Conservation (phyloP, 2,113 vertebrate species). For the Nannobrachium achirus region DNA sequence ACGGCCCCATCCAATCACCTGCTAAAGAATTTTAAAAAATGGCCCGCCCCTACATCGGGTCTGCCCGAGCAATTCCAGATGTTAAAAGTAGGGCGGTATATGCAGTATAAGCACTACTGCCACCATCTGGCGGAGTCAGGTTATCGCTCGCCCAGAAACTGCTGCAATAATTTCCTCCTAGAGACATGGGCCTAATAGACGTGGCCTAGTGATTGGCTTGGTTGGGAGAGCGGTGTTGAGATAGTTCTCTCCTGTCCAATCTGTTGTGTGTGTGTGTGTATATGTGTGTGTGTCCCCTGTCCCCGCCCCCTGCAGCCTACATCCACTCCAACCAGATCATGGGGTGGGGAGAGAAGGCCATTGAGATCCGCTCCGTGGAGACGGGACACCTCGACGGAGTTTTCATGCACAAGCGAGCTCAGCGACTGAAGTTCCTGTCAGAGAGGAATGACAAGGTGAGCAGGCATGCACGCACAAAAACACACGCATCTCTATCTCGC, state of each 20-base stretch:
- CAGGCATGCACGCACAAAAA: background rate
- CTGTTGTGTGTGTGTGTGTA: constrained; percentile 12
- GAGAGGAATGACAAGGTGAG: constrained; percentile 99
- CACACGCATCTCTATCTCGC: background rate
- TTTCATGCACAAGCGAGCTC: constrained; percentile 99
- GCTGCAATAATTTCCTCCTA: constrained; percentile 81
- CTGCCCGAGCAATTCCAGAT: too few relatives aligned
- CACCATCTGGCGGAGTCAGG: too few relatives aligned
- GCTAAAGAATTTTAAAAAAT: too few relatives aligned
- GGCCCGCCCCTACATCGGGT: too few relatives aligned
- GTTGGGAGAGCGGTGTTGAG: constrained; percentile 54
- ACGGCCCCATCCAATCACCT: too few relatives aligned
- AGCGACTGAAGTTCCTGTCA: constrained; percentile 99
- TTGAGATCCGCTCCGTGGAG: constrained; percentile 99
- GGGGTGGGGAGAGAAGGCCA: constrained; percentile 99
- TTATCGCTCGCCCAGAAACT: constrained; percentile 70
- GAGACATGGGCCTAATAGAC: constrained; percentile 54
- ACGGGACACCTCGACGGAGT: constrained; percentile 99
- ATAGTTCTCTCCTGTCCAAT: constrained; percentile 66
- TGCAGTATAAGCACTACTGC: too few relatives aligned
- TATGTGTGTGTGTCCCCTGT: background rate
- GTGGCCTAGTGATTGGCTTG: constrained; percentile 59
- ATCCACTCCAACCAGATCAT: constrained; percentile 99
- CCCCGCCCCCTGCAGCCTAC: constrained; percentile 87
- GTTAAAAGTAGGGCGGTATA: too few relatives aligned